Percentiles rank a stretch among this genome's conserved stretches.
phyloP scores from a whole-genome alignment of 2,797 vertebrate species.

The Meriones psammophilus region DNA sequence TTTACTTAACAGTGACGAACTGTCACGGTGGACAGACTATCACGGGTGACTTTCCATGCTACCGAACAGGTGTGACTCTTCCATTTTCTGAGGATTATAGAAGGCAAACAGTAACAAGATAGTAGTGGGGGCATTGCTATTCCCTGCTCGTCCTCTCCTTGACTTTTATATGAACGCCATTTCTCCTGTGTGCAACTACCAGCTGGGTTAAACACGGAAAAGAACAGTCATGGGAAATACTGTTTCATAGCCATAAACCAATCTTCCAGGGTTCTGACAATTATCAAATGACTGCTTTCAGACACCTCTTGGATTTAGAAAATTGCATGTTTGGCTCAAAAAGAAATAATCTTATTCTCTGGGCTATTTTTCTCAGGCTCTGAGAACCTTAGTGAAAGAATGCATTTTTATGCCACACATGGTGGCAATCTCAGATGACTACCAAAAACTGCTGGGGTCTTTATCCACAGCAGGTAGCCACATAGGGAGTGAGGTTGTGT shows the following conservation, averaged over 20 bases:
- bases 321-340: constrained; percentile 72
- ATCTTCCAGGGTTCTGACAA: constrained; percentile 71
- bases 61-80: constrained; percentile 30
- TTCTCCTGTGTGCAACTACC: constrained; percentile 16
- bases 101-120: constrained; percentile 16
- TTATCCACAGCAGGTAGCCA: background rate
- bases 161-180: constrained; percentile 25
- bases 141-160: background rate
- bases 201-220: constrained; percentile 60
- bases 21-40: background rate
- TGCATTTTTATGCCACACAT: constrained; percentile 38
- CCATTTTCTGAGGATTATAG: constrained; percentile 11
- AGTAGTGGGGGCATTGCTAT: background rate
- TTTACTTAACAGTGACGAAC: background rate
- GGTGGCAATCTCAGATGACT: constrained; percentile 71
- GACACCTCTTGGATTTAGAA: constrained; percentile 54
- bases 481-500: background rate
- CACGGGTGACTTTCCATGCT: background rate
- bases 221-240: constrained; percentile 48
- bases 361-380: constrained; percentile 73
- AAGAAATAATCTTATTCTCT: constrained; percentile 55
- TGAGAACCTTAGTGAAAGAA: constrained; percentile 76
- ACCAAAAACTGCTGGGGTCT: constrained; percentile 39
- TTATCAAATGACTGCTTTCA: constrained; percentile 75
- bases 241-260: constrained; percentile 71